These are phyloP conservation scores for Sceliomorpha sp. DNA, from an alignment of 2,888 invertebrate genomes.

Conservation along the genomic window DNA sequence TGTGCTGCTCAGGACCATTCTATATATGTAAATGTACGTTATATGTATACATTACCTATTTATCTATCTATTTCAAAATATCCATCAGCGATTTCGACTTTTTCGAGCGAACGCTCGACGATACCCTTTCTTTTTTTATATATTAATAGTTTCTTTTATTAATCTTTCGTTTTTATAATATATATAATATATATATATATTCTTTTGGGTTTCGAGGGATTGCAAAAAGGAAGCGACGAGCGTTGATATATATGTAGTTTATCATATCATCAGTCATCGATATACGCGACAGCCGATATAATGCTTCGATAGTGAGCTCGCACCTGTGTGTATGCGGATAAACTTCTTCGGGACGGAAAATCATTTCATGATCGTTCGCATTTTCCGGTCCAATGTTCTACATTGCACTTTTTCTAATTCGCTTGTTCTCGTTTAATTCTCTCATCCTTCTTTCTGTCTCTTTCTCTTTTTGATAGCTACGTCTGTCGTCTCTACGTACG, in stretches of 20 bases:
- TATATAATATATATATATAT: constrained; percentile 33
- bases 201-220: constrained; percentile 68
- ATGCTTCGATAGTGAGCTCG: constrained; percentile 54
- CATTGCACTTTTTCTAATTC: constrained; percentile 19
- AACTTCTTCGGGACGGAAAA: constrained; percentile 53
- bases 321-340: constrained; percentile 43
- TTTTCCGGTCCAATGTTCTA: constrained; percentile 43
- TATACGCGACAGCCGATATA: constrained; percentile 51
- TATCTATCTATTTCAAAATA: constrained; percentile 58
- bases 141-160: constrained; percentile 44
- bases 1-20: constrained; percentile 58
- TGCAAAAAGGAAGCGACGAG: constrained; percentile 59
- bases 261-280: constrained; percentile 57
- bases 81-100: constrained; percentile 45
- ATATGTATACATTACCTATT: constrained; percentile 55
- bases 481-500: constrained; percentile 46
- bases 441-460: neutral
- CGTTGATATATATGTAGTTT: constrained; percentile 48
- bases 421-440: neutral
- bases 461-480: constrained; percentile 26
- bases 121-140: constrained; percentile 42
- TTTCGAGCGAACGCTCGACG: constrained; percentile 23
- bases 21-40: constrained; percentile 63
- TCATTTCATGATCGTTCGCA: constrained; percentile 48
- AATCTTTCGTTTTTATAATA: constrained; percentile 42